These are phyloP conservation scores for Scolopax mira DNA, from an alignment of 2,113 vertebrate species.

Conservation along the genomic window DNA sequence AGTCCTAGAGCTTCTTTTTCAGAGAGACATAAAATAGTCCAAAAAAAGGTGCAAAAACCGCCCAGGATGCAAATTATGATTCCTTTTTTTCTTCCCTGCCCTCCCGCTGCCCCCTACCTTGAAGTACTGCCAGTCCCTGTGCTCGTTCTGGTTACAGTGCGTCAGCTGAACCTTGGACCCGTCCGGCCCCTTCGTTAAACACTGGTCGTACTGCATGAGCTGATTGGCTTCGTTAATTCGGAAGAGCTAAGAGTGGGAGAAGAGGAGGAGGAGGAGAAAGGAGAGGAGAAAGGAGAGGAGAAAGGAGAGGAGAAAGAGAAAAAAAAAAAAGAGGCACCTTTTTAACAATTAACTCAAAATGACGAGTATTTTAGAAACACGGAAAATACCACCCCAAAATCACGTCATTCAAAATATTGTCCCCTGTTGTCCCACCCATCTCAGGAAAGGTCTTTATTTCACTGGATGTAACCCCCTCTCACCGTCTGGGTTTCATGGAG, in stretches of 20 bases:
- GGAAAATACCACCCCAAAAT: not conserved
- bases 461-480: not conserved
- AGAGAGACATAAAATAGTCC: no score
- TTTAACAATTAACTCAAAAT: not conserved
- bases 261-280: no score
- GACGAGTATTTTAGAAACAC: not conserved
- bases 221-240: conserved; percentile 97
- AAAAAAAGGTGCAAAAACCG: not conserved
- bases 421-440: not conserved
- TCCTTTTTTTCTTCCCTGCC: not conserved
- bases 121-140: conserved; percentile 93
- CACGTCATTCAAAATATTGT: not conserved
- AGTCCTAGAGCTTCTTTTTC: no score
- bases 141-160: conserved; percentile 90
- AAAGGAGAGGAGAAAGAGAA: no score
- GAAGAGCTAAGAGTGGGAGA: conserved; percentile 81
- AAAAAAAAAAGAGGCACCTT: not conserved
- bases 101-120: conserved; percentile 80
- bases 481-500: not conserved
- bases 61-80: not conserved
- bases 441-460: not conserved
- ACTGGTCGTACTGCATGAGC: conserved; percentile 97
- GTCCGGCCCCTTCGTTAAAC: conserved; percentile 86
- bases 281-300: no score
- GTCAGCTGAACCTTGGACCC: conserved; percentile 87